Base-by-base conservation (phyloP, 2,888 invertebrate genomes). In the Limenitis camilla region DNA sequence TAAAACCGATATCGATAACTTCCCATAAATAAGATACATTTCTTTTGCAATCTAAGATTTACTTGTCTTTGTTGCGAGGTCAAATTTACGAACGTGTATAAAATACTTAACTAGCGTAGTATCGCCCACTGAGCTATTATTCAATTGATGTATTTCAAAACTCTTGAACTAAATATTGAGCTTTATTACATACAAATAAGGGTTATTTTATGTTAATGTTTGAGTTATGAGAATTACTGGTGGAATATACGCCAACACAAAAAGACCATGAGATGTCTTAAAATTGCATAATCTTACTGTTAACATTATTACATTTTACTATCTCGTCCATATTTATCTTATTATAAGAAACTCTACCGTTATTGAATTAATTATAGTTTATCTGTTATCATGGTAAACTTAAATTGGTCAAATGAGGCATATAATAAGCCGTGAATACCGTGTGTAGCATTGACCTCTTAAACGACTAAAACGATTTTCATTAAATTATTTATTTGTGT, bases 121-220 rank as follows among this genome's bases (percentile, higher is more conserved):
- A 54, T 53, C 56, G 61, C 63, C 64, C 60, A 64, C 62, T 45
- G 46, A 30, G 49, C 52, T 54, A 60, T 62, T 62, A 62, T 62
- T 57, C 58, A 62, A 62, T 61, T 55, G 44, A 49, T 28, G 40
- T 33, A 27, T 45, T 40, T 33, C 19, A 45, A 33, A 45, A 44
- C 31, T 10, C 8, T n/a, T 30, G 19, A 9, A 39, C 30, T 40
- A 10, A 6, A 51, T 19, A 40, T 46, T 56, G 38, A 42, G 56
- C 43, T 51, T 44, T 59, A 59, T 6, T 5, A 1, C 11, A 5
- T 9, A 0, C 1, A 3, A 0, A 7, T 44, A 54, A 19, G 19
- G 19, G 40, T 50, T 38, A 51, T 49, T 8, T 29, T 50, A 48
- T 49, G 56, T 46, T 32, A 43, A 52, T 44, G 44, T 27, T 27